Percentiles rank a stretch among this genome's conserved stretches.
These are phyloP conservation scores for Chrysomallon squamiferum DNA, from an alignment of 1,140 invertebrate genomes.

Conservation along the genomic window DNA sequence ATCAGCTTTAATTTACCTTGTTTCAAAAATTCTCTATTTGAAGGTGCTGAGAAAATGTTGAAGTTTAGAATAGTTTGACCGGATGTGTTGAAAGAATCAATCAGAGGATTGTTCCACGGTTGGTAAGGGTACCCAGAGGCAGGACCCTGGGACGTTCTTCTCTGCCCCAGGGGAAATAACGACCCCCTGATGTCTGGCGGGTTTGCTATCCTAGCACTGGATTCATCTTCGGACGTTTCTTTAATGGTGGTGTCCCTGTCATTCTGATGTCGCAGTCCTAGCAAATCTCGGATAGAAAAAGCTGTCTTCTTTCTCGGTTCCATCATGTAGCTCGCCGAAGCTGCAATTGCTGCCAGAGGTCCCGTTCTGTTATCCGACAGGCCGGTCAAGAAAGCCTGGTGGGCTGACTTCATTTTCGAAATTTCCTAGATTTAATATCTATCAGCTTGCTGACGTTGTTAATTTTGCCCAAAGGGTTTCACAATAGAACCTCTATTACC, in stretches of 20 bases:
- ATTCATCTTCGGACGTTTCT: background rate
- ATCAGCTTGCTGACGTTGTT: too few species aligned
- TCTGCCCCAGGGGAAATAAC: background rate
- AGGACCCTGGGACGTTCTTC: background rate
- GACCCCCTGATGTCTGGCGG: background rate
- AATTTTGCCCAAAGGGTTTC: too few species aligned
- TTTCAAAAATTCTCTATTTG: constrained; percentile 2
- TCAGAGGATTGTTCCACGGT: constrained; percentile 14
- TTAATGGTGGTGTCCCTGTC: background rate
- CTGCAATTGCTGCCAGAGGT: background rate
- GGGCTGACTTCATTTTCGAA: background rate
- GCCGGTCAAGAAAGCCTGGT: constrained; percentile 1
- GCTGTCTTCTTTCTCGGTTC: constrained; percentile 22
- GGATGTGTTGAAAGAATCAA: constrained; percentile 18
- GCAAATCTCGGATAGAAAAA: constrained; percentile 21
- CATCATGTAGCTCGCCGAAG: background rate
- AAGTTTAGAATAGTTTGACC: constrained; percentile 24
- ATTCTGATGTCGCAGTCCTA: constrained; percentile 17
- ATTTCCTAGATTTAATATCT: too few species aligned
- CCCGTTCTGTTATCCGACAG: constrained; percentile 1
- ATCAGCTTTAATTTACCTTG: background rate
- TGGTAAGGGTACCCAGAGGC: constrained; percentile 6
- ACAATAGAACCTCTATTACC: too few species aligned
- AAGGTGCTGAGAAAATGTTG: constrained; percentile 17
- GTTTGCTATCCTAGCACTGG: background rate